Conservation (phyloP, 2,797 vertebrate species). For the Cheirogaleus major region DNA sequence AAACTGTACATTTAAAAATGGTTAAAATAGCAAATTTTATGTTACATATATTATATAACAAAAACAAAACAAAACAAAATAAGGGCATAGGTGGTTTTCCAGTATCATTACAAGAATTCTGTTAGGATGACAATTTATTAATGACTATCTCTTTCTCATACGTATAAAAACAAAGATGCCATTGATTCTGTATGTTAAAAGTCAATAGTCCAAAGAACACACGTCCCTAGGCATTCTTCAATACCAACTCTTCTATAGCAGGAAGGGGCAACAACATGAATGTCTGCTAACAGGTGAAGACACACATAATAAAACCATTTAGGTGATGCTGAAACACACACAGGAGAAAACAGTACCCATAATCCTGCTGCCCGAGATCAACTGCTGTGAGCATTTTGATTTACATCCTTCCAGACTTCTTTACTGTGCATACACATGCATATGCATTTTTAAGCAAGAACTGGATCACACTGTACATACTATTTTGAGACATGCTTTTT, state of each 20-base stretch:
- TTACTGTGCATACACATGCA: background rate
- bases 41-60: background rate
- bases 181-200: background rate
- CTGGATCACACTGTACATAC: background rate
- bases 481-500: slow-evolving; percentile 14
- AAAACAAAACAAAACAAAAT: background rate
- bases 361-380: background rate
- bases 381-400: background rate
- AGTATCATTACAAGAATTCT: background rate
- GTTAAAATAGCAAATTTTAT: background rate
- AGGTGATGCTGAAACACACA: background rate
- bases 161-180: background rate
- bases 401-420: background rate
- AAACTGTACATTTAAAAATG: background rate
- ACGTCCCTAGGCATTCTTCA: background rate
- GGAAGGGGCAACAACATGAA: background rate
- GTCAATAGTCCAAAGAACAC: background rate
- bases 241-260: background rate
- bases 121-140: background rate
- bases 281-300: background rate
- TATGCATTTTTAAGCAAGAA: slow-evolving; percentile 10
- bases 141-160: background rate
- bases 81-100: background rate
- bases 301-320: background rate
- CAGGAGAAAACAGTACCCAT: background rate